Evolutionary conservation across 2,113 vertebrate species (phyloP), one percentile per base, ranked within the genome.

Genomic region (Mionectes macconnelli): DNA sequence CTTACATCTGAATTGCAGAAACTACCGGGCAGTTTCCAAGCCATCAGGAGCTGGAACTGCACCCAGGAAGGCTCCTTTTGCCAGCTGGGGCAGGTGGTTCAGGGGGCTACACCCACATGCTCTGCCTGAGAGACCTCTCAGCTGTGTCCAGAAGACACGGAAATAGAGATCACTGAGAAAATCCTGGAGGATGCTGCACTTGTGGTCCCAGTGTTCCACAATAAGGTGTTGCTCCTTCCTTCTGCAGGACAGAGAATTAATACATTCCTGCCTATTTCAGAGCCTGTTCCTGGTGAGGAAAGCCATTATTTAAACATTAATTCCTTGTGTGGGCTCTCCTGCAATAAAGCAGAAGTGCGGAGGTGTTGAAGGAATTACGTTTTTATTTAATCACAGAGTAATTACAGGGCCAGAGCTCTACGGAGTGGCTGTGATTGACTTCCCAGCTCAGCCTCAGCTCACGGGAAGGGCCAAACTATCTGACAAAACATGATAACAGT

Each of bases 261-360:
- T 56, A 9, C 17, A 50, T 59, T 55, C 85, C 85, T 74, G 68
- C 37, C 63, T 64, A 4, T 60, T 83, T 69, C 50, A 19, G 75
- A 76, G 78, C 3, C 56, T 67, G 70, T 84, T 94, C 76, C 87
- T 59, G 56, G 60, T 82, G 82, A 94, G 64, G 6, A 90, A 74
- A 92, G 69, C 89, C 91, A 89, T 94, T 92, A 92, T 89, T 94
- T 91, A 81, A 86, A 86, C 83, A 85, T 85, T 90, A 90, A 95
- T 95, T 88, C 94, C 95, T 94, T 88, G 91, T 94, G 96, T 94
- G 96, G 96, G 95, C 79, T 94, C 78, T 78, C 80, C 87, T 83
- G 94, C 87, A 90, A 73, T 79, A 89, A 77, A 90, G 85, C 87
- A 69, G 69, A 53, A 93, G 86, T 42, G 63, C 5, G 80, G 93